phyloP scores from a whole-genome alignment of 2,113 vertebrate species.

The Mixornis gularis region DNA sequence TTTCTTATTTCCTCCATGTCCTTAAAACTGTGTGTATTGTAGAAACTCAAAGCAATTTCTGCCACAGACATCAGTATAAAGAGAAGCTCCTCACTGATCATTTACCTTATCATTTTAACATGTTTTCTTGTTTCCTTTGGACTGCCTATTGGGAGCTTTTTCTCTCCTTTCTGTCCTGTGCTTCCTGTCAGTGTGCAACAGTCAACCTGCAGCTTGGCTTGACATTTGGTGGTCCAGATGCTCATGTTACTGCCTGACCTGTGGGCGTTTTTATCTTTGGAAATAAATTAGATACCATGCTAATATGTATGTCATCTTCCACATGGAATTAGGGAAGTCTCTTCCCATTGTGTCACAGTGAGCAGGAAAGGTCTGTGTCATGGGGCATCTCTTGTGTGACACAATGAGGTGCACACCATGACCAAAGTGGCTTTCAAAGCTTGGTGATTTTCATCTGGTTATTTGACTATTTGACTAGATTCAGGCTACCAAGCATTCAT shows the following conservation, averaged over 20 bases:
- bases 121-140: neutral
- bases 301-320: neutral
- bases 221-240: constrained; percentile 36
- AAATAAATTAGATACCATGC: neutral
- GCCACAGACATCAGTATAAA: neutral
- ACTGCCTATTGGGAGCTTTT: neutral
- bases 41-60: neutral
- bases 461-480: neutral
- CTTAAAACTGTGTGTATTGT: neutral
- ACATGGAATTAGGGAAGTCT: neutral
- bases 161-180: neutral
- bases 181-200: neutral
- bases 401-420: neutral
- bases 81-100: neutral
- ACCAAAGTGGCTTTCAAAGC: neutral
- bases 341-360: neutral
- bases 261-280: neutral
- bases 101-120: neutral
- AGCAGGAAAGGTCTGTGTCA: neutral
- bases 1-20: neutral
- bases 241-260: neutral
- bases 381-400: neutral
- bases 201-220: neutral
- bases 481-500: neutral
- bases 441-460: neutral